Conservation (phyloP, 2,797 vertebrate genomes). For the Eidolon dupreanum region DNA sequence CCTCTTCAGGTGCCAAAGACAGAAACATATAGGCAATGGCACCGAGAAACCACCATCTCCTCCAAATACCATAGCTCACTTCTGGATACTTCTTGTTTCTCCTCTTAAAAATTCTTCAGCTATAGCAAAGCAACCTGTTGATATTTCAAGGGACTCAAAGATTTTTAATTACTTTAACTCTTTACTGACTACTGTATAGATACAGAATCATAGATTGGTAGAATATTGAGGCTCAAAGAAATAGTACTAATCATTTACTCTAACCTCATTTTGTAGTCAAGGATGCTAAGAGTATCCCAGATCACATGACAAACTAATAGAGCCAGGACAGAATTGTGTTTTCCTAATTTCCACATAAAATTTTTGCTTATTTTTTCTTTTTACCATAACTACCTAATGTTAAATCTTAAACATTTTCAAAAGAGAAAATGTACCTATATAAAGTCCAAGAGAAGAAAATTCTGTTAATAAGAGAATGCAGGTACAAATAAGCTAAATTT, state of each 20-base stretch:
- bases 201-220: background rate
- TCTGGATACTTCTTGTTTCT: background rate
- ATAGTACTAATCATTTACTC: background rate
- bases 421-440: background rate
- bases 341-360: background rate
- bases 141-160: background rate
- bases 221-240: background rate
- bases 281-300: background rate
- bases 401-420: constrained; percentile 32
- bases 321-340: background rate
- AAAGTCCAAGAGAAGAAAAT: constrained; percentile 4
- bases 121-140: background rate
- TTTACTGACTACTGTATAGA: background rate
- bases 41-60: background rate
- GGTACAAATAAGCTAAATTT: background rate
- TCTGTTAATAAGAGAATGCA: background rate
- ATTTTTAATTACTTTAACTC: background rate
- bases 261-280: background rate
- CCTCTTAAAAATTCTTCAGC: background rate
- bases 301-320: background rate
- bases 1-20: background rate
- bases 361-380: background rate
- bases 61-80: background rate
- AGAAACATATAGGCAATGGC: background rate
- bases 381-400: background rate